Base-by-base conservation (phyloP, 2,797 vertebrate genomes). In the Tangara arthus region DNA sequence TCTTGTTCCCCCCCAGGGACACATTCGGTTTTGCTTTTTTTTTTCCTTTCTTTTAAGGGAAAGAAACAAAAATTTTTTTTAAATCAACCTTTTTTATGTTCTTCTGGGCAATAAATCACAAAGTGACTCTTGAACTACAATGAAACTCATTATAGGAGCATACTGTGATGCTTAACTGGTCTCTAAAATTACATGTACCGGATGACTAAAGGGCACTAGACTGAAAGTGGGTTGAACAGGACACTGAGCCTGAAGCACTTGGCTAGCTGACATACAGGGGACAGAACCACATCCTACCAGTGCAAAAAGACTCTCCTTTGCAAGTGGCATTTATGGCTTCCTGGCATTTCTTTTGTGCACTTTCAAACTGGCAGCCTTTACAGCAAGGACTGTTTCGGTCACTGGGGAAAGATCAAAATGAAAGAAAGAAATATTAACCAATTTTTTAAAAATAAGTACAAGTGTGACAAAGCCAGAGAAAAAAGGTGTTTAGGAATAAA, bases 301-400 rank as follows among this genome's bases (percentile, higher is more conserved):
- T 99, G 97, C 99, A 99, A 42, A 94, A 98, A 8, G 99, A 99
- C 47, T 96, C 98, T 94, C 98, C 99, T 98, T 99, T 99, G 95
- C 99, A 99, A 64, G 99, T 99, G 8, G 99, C 99, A 63, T 96
- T 99, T 86, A 99, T 99, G 77, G 98, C 98, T 97, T 99, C 99
- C 93, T 99, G 99, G 96, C 99, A 99, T 93, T 97, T 98, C 96
- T 97, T 99, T 83, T 98, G 98, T 42, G 98, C 98, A 6, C 80
- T 97, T 96, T 99, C 98, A 89, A 98, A 99, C 89, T 56, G 98
- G 97, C 99, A 99, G 19, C 97, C 95, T 92, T 96, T 98, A 93
- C 99, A 99, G 97, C 99, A 99, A 5, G 99, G 99, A 83, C 99
- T 99, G 98, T 99, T 99, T 95, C 99, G 98, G 92, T 99, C 99